These are phyloP conservation scores for Hyposmocoma kahamanoa DNA, from an alignment of 1,140 invertebrate genomes.

Conservation along the genomic window DNA sequence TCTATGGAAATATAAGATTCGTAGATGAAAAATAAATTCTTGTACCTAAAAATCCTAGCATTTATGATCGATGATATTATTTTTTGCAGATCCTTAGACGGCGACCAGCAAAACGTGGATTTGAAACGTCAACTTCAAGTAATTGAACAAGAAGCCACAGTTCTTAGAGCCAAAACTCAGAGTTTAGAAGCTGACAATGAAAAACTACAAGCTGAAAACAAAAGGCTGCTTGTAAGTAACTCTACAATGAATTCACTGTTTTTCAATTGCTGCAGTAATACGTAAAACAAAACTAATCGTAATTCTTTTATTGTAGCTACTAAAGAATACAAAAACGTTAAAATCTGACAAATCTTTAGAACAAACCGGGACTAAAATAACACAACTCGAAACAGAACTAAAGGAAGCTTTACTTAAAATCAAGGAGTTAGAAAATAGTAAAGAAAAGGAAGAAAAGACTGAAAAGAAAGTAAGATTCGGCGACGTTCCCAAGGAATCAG, in stretches of 20 bases:
- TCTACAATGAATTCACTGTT: too few species aligned
- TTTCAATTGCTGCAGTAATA: too few species aligned
- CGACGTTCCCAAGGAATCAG: constrained; percentile 70
- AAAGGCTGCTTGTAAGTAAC: constrained; percentile 71
- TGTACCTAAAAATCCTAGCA: too few species aligned
- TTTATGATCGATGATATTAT: neutral
- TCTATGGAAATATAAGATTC: neutral
- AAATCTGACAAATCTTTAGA: constrained; percentile 72
- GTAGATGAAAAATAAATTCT: neutral
- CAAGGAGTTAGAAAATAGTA: constrained; percentile 75
- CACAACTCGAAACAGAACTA: constrained; percentile 78
- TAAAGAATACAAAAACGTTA: constrained; percentile 70
- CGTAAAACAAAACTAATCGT: too few species aligned
- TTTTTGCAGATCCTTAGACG: constrained; percentile 75
- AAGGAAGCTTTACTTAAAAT: constrained; percentile 76
- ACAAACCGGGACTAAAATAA: constrained; percentile 76
- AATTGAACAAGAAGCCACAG: constrained; percentile 81
- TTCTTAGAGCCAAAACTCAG: constrained; percentile 78
- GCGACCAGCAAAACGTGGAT: constrained; percentile 78
- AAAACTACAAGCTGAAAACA: constrained; percentile 82
- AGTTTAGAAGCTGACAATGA: constrained; percentile 84
- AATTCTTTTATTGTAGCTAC: constrained; percentile 51
- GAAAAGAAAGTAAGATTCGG: constrained; percentile 70
- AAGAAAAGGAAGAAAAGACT: constrained; percentile 71
- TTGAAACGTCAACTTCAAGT: constrained; percentile 82